Evolutionary conservation across 2,113 vertebrate genomes (phyloP).

Genomic region (Cygnus atratus): DNA sequence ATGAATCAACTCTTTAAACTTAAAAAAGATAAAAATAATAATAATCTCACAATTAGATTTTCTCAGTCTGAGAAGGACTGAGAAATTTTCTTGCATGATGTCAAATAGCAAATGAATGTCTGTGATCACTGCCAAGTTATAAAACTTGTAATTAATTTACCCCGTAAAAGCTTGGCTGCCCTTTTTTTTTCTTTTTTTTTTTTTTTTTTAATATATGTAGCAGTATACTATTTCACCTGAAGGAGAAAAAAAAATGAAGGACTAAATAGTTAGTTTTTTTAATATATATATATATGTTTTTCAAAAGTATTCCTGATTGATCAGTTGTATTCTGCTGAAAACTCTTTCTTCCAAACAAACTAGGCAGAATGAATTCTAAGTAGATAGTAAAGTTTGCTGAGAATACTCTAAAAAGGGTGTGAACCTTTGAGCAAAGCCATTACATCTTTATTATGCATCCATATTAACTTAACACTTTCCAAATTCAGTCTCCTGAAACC

Average conservation of each 20-base stretch:
- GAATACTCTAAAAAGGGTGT: not conserved
- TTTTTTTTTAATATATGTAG: not conserved
- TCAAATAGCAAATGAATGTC: not conserved
- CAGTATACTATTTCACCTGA: not conserved
- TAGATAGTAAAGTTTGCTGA: not conserved
- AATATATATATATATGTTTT: not conserved
- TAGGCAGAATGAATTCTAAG: not conserved
- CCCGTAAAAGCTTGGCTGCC: not conserved
- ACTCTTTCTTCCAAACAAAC: not conserved
- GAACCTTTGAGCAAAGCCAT: not conserved
- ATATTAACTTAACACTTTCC: not conserved
- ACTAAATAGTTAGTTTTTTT: not conserved
- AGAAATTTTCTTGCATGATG: not conserved
- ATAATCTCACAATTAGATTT: not conserved
- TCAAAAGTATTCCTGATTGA: rapidly evolving
- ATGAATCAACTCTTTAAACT: not conserved
- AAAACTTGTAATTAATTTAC: not conserved
- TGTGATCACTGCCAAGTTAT: not conserved
- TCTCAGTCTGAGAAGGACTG: not conserved
- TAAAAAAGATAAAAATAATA: not conserved
- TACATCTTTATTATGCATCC: not conserved
- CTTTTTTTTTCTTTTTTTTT: not conserved
- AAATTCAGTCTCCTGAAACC: not conserved
- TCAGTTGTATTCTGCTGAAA: not conserved
- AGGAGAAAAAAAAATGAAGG: not conserved